Evolutionary conservation across 2,797 vertebrate species (phyloP).

Genomic region (Botia kubotai): DNA sequence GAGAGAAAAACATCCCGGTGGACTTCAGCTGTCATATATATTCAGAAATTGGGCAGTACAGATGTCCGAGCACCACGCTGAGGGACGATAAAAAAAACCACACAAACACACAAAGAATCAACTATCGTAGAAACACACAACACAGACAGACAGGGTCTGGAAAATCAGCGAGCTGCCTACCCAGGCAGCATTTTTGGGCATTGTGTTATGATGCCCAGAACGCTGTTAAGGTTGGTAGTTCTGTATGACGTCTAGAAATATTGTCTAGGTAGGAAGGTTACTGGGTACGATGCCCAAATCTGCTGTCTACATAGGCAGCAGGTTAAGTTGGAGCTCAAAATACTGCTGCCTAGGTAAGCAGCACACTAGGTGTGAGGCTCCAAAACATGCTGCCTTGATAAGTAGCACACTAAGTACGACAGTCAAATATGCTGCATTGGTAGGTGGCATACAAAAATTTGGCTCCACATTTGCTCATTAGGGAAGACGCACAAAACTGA

Average conservation of each 20-base stretch:
- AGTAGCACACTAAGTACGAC: not conserved
- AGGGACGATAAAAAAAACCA: not conserved
- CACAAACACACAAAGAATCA: not conserved
- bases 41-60: conserved; percentile 46
- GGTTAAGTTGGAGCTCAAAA: too few relatives aligned
- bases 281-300: not conserved
- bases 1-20: conserved; percentile 27
- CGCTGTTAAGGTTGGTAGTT: not conserved
- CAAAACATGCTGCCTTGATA: not conserved
- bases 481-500: too few relatives aligned
- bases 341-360: too few relatives aligned
- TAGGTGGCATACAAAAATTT: too few relatives aligned
- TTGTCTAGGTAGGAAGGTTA: conserved; percentile 5
- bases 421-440: not conserved
- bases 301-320: not conserved
- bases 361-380: not conserved
- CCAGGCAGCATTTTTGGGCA: not conserved
- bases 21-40: conserved; percentile 28
- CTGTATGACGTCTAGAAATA: conserved; percentile 2
- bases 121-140: not conserved
- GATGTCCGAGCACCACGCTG: conserved; percentile 40
- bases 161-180: not conserved
- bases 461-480: too few relatives aligned
- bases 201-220: not conserved
- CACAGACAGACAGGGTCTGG: not conserved